These are phyloP conservation scores for Cotesia congregata DNA, from an alignment of 2,888 invertebrate genomes.

Conservation along the genomic window DNA sequence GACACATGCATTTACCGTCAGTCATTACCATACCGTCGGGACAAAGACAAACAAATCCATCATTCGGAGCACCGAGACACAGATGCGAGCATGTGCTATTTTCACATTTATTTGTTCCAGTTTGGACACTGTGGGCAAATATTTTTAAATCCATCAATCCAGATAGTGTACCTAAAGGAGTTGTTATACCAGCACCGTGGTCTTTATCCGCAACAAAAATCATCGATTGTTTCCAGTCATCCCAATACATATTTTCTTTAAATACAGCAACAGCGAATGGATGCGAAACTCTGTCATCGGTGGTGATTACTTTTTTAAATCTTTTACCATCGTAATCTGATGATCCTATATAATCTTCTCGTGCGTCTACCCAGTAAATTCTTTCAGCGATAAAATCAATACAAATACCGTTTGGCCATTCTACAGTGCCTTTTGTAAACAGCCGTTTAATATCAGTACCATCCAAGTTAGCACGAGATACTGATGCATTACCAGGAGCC, in stretches of 20 bases:
- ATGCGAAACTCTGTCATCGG: constrained; percentile 80
- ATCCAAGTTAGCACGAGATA: constrained; percentile 85
- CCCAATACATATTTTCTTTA: constrained; percentile 90
- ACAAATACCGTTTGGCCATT: constrained; percentile 91
- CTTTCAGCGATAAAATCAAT: constrained; percentile 86
- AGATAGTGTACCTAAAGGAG: constrained; percentile 76
- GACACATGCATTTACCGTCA: constrained; percentile 81
- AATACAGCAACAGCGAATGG: constrained; percentile 90
- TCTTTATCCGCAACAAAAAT: constrained; percentile 87
- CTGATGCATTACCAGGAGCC: constrained; percentile 82
- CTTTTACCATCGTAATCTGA: constrained; percentile 79
- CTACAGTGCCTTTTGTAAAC: constrained; percentile 76
- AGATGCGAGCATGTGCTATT: constrained; percentile 79
- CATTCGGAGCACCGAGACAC: constrained; percentile 83
- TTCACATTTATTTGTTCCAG: constrained; percentile 81
- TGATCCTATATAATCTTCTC: constrained; percentile 84
- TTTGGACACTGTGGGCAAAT: constrained; percentile 82
- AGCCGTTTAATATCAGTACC: constrained; percentile 79
- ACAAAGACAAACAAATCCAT: constrained; percentile 81
- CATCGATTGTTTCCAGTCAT: constrained; percentile 87
- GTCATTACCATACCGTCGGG: constrained; percentile 80
- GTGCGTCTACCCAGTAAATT: constrained; percentile 91
- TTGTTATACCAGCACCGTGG: constrained; percentile 76
- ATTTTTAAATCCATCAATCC: constrained; percentile 89
- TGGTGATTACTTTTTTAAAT: constrained; percentile 78